A percentile compares a stretch with the other conserved stretches of the same genome.
phyloP scores from a whole-genome alignment of 1,140 invertebrate species.

The Pectinophora gossypiella region DNA sequence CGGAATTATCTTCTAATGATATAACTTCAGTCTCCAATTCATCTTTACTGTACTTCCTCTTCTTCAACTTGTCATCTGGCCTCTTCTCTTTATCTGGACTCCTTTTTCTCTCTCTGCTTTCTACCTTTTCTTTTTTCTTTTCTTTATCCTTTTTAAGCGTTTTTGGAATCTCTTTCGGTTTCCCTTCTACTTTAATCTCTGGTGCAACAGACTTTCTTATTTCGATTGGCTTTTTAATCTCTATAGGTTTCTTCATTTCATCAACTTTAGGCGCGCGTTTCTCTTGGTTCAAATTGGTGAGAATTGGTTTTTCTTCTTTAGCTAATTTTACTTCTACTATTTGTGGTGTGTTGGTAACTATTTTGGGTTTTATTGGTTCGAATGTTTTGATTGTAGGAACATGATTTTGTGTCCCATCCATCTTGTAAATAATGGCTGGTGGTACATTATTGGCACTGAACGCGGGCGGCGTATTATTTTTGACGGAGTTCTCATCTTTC shows the following conservation, averaged over 20 bases:
- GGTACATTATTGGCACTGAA: constrained; percentile 27
- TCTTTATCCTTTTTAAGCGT: constrained; percentile 18
- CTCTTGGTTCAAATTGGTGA: no score
- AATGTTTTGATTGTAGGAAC: constrained; percentile 32
- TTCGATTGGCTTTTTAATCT: neutral
- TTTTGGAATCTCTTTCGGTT: neutral
- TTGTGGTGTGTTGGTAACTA: constrained; percentile 18
- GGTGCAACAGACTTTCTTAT: neutral
- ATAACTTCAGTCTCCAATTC: constrained; percentile 53
- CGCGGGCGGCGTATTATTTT: constrained; percentile 20
- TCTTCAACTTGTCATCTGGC: constrained; percentile 28
- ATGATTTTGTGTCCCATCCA: constrained; percentile 36
- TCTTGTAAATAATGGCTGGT: constrained; percentile 54
- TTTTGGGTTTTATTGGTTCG: constrained; percentile 18
- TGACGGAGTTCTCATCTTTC: constrained; percentile 15
- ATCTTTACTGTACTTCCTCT: constrained; percentile 27
- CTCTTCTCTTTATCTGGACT: constrained; percentile 22
- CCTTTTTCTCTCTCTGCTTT: constrained; percentile 27
- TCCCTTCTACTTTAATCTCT: neutral
- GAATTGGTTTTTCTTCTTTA: constrained; percentile 15
- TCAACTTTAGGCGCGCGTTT: no score
- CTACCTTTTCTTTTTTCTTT: constrained; percentile 22
- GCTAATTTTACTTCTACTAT: constrained; percentile 18
- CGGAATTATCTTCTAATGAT: constrained; percentile 59
- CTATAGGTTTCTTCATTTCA: neutral